Evolutionary conservation across 92 coral and sea anemone species (phyloP), one percentile per base, ranked within the genome.

Genomic region (Nematostella vectensis): DNA sequence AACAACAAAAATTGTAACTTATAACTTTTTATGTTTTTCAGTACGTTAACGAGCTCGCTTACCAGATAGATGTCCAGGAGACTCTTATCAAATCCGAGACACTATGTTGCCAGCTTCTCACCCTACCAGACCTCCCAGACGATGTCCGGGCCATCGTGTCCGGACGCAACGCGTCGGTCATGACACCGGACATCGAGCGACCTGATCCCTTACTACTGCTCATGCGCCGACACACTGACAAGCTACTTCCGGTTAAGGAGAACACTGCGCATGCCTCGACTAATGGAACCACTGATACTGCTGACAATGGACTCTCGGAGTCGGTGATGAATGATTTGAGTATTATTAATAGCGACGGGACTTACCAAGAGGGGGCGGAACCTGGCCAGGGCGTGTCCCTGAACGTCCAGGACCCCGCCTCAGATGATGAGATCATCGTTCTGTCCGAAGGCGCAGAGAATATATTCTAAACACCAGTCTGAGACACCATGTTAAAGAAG

Each of bases 41-140:
- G 98, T 88, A 91, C 38, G 83, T 91, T 71, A 91, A 91, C 62
- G 96, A 81, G 43, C 44, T 91, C 48, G 88, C 98, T 18, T 74
- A 81, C 82, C 82, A 81, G 28, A 85, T 91, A 12, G 89, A 91
- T 43, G 77, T 91, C 4, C 78, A 77, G 0, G 78, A 86, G 53
- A 70, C 83, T 54, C 62, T 91, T 4, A 23, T 81, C 56, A 78
- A 60, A 39, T 91, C 98, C 19, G 95, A 91, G 54, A 70, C 69
- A 33, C 71, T 91, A 48, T 91, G 98, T 44, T 78, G 85, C 27
- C 98, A 91, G 70, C 70, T 91, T 27, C 76, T 71, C 9, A 74
- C 66, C 1, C 75, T 65, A 31, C 82, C 88, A 4, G 74, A 74
- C n/a, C 67, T 86, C 25, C 98, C 98, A 16, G 98, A 60, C 45